Percentiles rank a stretch among this genome's conserved stretches.
phyloP scores from a whole-genome alignment of 2,797 vertebrate genomes.

The Antennarius maculatus region DNA sequence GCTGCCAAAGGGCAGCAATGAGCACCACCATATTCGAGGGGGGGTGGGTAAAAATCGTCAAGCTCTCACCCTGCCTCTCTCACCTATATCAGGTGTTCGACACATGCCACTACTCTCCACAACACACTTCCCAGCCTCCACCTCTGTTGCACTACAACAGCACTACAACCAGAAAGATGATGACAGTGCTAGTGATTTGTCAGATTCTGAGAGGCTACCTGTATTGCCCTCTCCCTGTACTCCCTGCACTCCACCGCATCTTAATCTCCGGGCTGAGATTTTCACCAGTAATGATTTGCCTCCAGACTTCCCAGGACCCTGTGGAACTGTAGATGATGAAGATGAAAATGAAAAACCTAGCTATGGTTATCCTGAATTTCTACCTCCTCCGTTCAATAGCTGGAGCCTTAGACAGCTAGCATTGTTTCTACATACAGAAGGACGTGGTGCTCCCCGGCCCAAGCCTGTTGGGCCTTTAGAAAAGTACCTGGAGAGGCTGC shows the following conservation, averaged over 20 bases:
- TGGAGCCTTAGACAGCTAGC: slow-evolving; percentile 93
- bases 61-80: slow-evolving; percentile 80
- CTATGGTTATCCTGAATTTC: slow-evolving; percentile 89
- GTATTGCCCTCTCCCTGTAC: slow-evolving; percentile 89
- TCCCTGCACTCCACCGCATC: slow-evolving; percentile 91
- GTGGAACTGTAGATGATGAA: slow-evolving; percentile 57
- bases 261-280: slow-evolving; percentile 92
- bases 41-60: slow-evolving; percentile 75
- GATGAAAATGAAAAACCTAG: slow-evolving; percentile 61
- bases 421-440: slow-evolving; percentile 84
- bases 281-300: slow-evolving; percentile 86
- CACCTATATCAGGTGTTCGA: slow-evolving; percentile 76
- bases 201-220: slow-evolving; percentile 93
- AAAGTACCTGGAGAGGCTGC: slow-evolving; percentile 87
- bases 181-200: slow-evolving; percentile 95
- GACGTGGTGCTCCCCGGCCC: slow-evolving; percentile 77
- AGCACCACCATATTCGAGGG: slow-evolving; percentile 58
- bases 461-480: slow-evolving; percentile 85
- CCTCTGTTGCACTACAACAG: slow-evolving; percentile 75
- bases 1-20: slow-evolving; percentile 53
- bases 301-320: slow-evolving; percentile 72
- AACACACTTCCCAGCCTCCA: slow-evolving; percentile 63
- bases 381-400: slow-evolving; percentile 91
- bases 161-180: slow-evolving; percentile 85
- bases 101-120: slow-evolving; percentile 67